Base-by-base conservation (phyloP, 2,888 invertebrate species). In the Leucophenga montana region DNA sequence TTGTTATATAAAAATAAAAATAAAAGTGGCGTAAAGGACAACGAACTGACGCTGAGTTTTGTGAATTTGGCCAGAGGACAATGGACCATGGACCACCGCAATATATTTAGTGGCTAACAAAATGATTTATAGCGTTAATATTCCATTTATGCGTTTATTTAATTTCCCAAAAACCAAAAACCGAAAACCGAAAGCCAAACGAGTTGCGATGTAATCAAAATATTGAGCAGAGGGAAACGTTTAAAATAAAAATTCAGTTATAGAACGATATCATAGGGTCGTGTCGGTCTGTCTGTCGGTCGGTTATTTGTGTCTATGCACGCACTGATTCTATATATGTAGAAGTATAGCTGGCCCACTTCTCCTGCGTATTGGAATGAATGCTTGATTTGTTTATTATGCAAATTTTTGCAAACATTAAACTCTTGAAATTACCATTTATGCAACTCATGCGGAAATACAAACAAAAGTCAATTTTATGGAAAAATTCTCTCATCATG, bases 371-470 rank as follows among this genome's bases (percentile, higher is more conserved):
- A 67, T 66, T 78, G 71, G 46, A 33, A 64, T 64, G 62, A 64
- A 64, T 64, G 77, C 72, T 78, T 84, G 82, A 82, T 81, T 83
- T 81, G 83, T 81, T 81, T 84, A 81, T 84, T 84, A 81, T 81
- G 84, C 78, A 81, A 81, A 81, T 80, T 80, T 76, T 57, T 66
- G 69, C 83, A 71, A 78, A 79, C 84, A 83, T 84, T 83, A 82
- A 84, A 83, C 77, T 39, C 39, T 39, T 79, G 79, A 81, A 81
- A 84, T 84, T 81, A 84, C 83, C 81, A 81, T 81, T 84, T 79
- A 84, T 81, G 84, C 81, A 81, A 84, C 84, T 81, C 81, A 81
- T 81, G 84, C 84, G 83, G 81, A 84, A 83, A 81, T 84, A 83
- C 83, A 81, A 84, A 81, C 83, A 84, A 84, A 83, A 81, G 83